Percentiles rank a stretch among this genome's conserved stretches.
These are phyloP conservation scores for Monomorium pharaonis DNA, from an alignment of 1,140 invertebrate genomes.

Conservation along the genomic window DNA sequence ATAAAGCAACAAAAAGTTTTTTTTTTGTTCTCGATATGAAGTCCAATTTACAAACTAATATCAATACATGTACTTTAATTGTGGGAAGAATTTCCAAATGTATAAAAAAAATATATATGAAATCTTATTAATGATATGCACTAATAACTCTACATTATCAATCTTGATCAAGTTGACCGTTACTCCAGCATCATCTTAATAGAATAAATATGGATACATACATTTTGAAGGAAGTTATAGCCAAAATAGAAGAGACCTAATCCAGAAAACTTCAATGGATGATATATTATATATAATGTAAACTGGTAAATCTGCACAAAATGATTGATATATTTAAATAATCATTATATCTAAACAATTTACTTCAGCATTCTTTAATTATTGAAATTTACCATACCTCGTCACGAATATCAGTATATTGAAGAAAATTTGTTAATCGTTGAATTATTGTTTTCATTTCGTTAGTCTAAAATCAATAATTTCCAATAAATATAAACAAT, in stretches of 20 bases:
- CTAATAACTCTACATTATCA: too few species aligned
- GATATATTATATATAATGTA: not conserved
- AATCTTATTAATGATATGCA: too few species aligned
- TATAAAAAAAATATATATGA: too few species aligned
- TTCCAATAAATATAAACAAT: not conserved
- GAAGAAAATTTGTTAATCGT: not conserved
- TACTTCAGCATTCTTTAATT: not conserved
- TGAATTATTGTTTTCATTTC: slow-evolving; percentile 15
- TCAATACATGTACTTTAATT: too few species aligned
- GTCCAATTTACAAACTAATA: too few species aligned
- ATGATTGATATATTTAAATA: too few species aligned
- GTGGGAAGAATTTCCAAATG: too few species aligned
- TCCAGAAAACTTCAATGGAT: not conserved
- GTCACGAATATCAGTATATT: not conserved
- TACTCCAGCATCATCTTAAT: too few species aligned
- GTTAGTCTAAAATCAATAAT: slow-evolving; percentile 5
- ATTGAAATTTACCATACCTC: not conserved
- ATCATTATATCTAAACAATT: not conserved
- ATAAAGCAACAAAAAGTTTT: too few species aligned
- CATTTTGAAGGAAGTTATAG: not conserved
- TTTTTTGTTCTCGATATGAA: too few species aligned
- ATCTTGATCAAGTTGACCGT: too few species aligned
- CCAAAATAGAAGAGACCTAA: not conserved
- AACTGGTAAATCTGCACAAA: slow-evolving; percentile 24
- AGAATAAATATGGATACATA: too few species aligned